Conservation (phyloP, 2,888 invertebrate species). For the Philhelius pedissequus region DNA sequence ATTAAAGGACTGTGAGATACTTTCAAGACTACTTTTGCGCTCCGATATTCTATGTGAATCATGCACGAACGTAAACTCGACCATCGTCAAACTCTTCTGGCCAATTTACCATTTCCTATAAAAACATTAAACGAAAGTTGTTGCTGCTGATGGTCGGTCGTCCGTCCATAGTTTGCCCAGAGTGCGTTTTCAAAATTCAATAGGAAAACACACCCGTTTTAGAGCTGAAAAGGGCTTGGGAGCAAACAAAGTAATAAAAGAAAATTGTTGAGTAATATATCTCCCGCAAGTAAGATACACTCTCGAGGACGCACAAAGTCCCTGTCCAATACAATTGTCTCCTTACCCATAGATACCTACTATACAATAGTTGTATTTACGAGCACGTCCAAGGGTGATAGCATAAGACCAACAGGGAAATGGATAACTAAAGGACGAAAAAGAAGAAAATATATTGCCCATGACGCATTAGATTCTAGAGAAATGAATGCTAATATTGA, state of each 20-base stretch:
- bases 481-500: conserved; percentile 52
- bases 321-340: background rate
- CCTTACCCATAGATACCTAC: background rate
- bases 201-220: background rate
- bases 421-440: background rate
- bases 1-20: background rate
- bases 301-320: background rate
- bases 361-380: background rate
- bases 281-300: background rate
- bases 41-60: background rate
- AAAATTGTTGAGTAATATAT: conserved; percentile 12
- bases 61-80: background rate
- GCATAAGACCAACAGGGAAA: background rate
- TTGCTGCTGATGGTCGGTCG: background rate
- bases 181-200: conserved; percentile 1
- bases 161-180: background rate
- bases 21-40: background rate
- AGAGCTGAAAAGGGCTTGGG: background rate
- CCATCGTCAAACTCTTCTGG: background rate
- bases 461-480: background rate
- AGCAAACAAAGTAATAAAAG: conserved; percentile 3
- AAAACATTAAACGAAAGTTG: background rate
- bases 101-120: background rate
- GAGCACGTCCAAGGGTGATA: background rate
- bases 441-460: conserved; percentile 1